Evolutionary conservation across 2,888 invertebrate genomes (phyloP).

Genomic region (Rapana venosa): DNA sequence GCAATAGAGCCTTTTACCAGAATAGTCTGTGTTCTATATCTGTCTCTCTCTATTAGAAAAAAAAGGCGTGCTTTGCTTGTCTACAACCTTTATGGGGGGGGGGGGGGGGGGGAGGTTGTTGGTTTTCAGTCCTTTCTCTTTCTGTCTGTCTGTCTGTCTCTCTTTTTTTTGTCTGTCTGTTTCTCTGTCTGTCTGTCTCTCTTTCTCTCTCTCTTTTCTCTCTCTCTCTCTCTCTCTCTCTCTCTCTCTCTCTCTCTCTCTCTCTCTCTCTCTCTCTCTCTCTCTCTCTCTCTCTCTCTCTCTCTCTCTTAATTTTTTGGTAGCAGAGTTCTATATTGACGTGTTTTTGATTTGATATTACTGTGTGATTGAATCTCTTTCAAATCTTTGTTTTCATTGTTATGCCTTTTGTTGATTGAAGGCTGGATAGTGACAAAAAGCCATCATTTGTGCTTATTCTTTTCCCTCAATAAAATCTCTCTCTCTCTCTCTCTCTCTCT

Average conservation of each 20-base stretch:
- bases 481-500: slow-evolving; percentile 18
- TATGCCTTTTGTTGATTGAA: too few relatives aligned
- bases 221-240: background rate
- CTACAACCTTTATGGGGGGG: background rate
- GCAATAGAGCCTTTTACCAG: too few relatives aligned
- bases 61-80: background rate
- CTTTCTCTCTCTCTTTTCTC: background rate
- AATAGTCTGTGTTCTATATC: too few relatives aligned
- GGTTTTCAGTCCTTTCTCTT: background rate
- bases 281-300: slow-evolving; percentile 10
- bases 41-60: too few relatives aligned
- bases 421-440: too few relatives aligned
- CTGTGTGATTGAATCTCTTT: too few relatives aligned
- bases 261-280: background rate
- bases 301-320: background rate
- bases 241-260: background rate
- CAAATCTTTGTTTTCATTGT: too few relatives aligned
- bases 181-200: background rate
- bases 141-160: background rate
- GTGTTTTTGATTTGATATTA: too few relatives aligned
- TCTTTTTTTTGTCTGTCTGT: background rate
- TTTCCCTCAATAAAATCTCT: background rate
- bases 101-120: background rate
- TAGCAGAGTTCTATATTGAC: too few relatives aligned
- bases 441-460: too few relatives aligned